Conservation (phyloP, 2,113 vertebrate species). For the Loxodonta africana region DNA sequence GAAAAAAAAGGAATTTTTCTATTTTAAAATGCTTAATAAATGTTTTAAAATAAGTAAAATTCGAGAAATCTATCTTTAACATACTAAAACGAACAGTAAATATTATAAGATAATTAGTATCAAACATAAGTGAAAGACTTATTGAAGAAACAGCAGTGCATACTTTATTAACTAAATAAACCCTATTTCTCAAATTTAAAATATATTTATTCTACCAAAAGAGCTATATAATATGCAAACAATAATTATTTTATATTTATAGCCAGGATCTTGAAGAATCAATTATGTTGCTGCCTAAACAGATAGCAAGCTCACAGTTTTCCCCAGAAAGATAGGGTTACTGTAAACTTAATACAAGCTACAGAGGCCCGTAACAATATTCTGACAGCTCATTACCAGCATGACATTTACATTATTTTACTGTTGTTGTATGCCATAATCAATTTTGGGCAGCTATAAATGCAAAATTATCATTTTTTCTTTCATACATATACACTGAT, state of each 20-base stretch:
- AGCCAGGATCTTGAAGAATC: slow-evolving; percentile 65
- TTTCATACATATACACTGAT: slow-evolving; percentile 26
- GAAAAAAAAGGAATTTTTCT: background rate
- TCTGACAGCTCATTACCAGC: slow-evolving; percentile 73
- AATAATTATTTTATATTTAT: slow-evolving; percentile 58
- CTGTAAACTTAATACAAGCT: slow-evolving; percentile 52
- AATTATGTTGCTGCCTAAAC: slow-evolving; percentile 77
- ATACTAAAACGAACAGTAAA: slow-evolving; percentile 37
- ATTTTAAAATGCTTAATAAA: background rate
- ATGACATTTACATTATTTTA: slow-evolving; percentile 57
- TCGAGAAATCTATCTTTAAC: slow-evolving; percentile 67
- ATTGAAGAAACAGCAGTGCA: slow-evolving; percentile 67
- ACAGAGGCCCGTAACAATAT: slow-evolving; percentile 65
- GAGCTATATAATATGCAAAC: slow-evolving; percentile 38
- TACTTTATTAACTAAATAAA: slow-evolving; percentile 72
- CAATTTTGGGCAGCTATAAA: slow-evolving; percentile 50
- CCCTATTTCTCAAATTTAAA: background rate
- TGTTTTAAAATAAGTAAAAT: slow-evolving; percentile 63
- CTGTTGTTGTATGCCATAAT: background rate
- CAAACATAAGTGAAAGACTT: slow-evolving; percentile 59
- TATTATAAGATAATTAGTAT: slow-evolving; percentile 71
- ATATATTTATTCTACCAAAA: too few relatives aligned
- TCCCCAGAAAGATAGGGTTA: slow-evolving; percentile 69
- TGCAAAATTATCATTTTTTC: background rate
- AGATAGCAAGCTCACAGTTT: slow-evolving; percentile 66